A percentile compares a stretch with the other conserved stretches of the same genome.
phyloP scores from a whole-genome alignment of 2,797 vertebrate species.

The Lerista edwardsae region DNA sequence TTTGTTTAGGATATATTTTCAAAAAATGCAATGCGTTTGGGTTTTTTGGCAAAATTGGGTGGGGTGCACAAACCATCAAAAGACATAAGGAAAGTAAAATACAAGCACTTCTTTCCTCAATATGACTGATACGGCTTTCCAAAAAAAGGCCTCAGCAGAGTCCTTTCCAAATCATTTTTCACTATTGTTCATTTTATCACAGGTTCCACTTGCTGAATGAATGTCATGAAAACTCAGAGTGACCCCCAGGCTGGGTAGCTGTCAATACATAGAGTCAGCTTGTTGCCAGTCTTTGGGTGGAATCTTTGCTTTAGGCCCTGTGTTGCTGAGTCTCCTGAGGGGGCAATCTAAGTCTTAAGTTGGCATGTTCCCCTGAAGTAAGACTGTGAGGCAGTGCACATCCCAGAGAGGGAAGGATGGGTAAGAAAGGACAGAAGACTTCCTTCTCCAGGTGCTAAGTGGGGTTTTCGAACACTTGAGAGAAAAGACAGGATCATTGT shows the following conservation, averaged over 20 bases:
- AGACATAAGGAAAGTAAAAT: not conserved
- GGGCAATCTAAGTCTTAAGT: not conserved
- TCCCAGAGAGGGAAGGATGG: not conserved
- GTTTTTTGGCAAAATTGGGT: not conserved
- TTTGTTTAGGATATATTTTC: not conserved
- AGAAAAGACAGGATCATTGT: too few relatives aligned
- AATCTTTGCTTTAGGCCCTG: not conserved
- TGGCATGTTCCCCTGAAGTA: not conserved
- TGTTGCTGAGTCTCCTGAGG: not conserved
- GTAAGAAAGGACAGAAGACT: not conserved
- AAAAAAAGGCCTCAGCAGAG: not conserved
- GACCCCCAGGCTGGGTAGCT: not conserved
- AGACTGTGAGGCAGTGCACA: not conserved
- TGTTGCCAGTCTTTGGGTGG: not conserved
- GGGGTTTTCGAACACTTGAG: too few relatives aligned
- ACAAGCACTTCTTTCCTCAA: not conserved
- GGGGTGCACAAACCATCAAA: not conserved
- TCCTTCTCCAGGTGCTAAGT: not conserved
- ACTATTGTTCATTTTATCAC: not conserved
- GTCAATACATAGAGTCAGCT: not conserved
- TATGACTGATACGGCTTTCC: constrained; percentile 5
- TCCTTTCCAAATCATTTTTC: not conserved
- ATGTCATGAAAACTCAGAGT: not conserved
- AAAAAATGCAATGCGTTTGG: not conserved
- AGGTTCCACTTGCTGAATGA: not conserved